Evolutionary conservation across 2,797 vertebrate species (phyloP).

Genomic region (Anolis apletophallus): DNA sequence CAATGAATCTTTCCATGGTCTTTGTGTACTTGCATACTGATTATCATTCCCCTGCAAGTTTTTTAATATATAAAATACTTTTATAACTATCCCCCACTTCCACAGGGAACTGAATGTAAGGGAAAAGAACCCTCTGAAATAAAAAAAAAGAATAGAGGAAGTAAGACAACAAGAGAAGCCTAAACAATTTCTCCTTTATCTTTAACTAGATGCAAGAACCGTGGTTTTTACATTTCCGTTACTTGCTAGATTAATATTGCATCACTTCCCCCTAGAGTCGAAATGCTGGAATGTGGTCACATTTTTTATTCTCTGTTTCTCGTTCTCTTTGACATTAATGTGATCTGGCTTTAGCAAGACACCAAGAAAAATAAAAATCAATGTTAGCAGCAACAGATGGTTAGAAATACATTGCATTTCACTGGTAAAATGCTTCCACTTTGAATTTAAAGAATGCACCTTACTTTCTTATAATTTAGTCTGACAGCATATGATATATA

Average conservation of each 20-base stretch:
- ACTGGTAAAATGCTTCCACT: slow-evolving; percentile 35
- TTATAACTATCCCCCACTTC: neutral
- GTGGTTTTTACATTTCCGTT: slow-evolving; percentile 4
- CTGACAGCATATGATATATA: slow-evolving; percentile 18
- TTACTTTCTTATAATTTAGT: slow-evolving; percentile 13
- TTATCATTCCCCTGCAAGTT: accelerated
- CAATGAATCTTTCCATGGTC: neutral
- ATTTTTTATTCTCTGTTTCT: slow-evolving; percentile 37
- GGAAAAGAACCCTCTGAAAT: neutral
- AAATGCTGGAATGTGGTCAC: slow-evolving; percentile 35
- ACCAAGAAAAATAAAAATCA: slow-evolving; percentile 60
- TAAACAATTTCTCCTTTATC: neutral
- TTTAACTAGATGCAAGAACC: neutral
- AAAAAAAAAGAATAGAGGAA: neutral
- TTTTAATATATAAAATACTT: neutral
- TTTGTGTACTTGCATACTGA: neutral
- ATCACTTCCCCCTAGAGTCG: slow-evolving; percentile 17
- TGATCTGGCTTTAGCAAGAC: slow-evolving; percentile 46
- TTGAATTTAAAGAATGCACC: neutral
- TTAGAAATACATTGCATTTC: slow-evolving; percentile 48
- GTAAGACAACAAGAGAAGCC: neutral
- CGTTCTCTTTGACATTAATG: slow-evolving; percentile 55
- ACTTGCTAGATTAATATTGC: slow-evolving; percentile 29
- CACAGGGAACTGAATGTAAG: slow-evolving; percentile 23
- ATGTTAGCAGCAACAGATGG: slow-evolving; percentile 50